Evolutionary conservation across 2,113 vertebrate genomes (phyloP).

Genomic region (Anthoscopus minutus): DNA sequence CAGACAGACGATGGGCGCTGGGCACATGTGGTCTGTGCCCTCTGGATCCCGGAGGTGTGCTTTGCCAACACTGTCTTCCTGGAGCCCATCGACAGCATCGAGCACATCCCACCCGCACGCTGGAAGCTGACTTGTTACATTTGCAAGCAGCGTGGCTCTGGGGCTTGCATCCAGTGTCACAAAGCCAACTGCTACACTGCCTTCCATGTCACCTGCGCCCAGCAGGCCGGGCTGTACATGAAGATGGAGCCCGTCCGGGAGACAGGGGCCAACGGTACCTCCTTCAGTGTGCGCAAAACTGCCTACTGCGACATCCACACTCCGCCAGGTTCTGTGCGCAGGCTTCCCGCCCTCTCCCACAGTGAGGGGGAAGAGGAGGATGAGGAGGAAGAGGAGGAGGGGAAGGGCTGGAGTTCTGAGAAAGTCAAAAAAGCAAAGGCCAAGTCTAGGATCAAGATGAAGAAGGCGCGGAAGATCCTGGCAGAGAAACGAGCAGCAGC

Average conservation of each 20-base stretch:
- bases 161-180: constrained; percentile 98
- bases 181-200: constrained; percentile 99
- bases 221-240: constrained; percentile 98
- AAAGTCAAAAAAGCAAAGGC: constrained; percentile 96
- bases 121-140: constrained; percentile 99
- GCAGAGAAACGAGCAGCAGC: constrained; percentile 95
- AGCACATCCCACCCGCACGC: constrained; percentile 93
- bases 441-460: constrained; percentile 97
- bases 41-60: constrained; percentile 99
- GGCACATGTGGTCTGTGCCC: constrained; percentile 96
- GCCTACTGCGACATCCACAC: constrained; percentile 99
- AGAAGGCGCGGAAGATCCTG: constrained; percentile 93
- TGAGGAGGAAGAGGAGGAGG: constrained; percentile 89
- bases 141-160: constrained; percentile 95
- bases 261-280: constrained; percentile 93
- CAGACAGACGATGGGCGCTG: constrained; percentile 97
- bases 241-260: constrained; percentile 98
- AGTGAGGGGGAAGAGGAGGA: constrained; percentile 94
- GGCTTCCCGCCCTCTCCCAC: constrained; percentile 81
- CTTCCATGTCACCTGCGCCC: constrained; percentile 97
- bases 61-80: constrained; percentile 98
- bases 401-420: constrained; percentile 94
- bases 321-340: constrained; percentile 85
- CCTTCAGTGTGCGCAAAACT: constrained; percentile 95
- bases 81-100: constrained; percentile 98